Conservation (phyloP, 2,113 vertebrate species). For the Microtus richardsoni region DNA sequence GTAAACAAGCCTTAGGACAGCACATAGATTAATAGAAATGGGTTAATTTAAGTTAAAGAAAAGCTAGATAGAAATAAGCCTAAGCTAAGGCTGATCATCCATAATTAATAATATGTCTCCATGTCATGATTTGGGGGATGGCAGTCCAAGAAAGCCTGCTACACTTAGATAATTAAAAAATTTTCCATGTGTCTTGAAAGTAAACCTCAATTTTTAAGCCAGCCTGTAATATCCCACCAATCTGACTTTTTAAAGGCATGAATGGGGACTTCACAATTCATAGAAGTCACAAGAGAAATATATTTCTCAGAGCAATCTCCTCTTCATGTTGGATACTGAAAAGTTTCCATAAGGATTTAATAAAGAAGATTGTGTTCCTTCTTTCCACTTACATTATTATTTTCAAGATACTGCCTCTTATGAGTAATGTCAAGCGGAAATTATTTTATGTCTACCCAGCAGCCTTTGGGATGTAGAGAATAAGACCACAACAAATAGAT, state of each 20-base stretch:
- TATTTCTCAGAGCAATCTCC: conserved; percentile 76
- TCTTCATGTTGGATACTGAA: conserved; percentile 78
- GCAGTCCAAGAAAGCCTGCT: neutral
- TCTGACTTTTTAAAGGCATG: conserved; percentile 21
- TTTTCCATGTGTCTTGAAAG: neutral
- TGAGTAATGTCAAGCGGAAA: conserved; percentile 70
- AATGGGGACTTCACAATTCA: neutral
- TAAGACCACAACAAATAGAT: conserved; percentile 42
- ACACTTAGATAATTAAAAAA: conserved; percentile 24
- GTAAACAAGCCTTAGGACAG: neutral
- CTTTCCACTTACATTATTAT: conserved; percentile 72
- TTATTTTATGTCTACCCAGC: neutral
- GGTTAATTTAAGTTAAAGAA: neutral
- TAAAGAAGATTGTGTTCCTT: conserved; percentile 72
- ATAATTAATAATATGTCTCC: neutral
- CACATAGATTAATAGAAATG: neutral
- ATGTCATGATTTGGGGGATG: neutral
- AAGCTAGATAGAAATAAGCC: neutral
- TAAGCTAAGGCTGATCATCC: neutral
- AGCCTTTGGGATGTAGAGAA: neutral
- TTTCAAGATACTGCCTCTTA: conserved; percentile 58
- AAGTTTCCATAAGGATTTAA: conserved; percentile 77
- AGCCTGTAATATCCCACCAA: neutral
- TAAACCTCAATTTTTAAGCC: conserved; percentile 51
- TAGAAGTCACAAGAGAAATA: conserved; percentile 71